Conservation (phyloP, 2,113 vertebrate species). For the Erinaceus europaeus region DNA sequence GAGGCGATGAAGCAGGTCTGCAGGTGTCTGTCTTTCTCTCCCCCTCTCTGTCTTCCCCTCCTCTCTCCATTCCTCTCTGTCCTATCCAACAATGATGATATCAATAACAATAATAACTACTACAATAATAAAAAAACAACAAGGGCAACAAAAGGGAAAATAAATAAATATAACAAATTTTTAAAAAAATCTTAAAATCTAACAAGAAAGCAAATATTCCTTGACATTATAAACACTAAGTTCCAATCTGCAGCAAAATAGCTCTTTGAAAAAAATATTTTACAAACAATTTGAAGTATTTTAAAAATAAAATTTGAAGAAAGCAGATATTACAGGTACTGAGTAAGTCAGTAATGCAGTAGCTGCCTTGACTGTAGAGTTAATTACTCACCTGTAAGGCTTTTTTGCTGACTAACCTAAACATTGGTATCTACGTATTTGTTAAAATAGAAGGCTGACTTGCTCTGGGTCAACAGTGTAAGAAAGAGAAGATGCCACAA, state of each 20-base stretch:
- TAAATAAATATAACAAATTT: neutral
- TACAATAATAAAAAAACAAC: no score
- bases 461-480: neutral
- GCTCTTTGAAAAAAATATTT: neutral
- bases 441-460: neutral
- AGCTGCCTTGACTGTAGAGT: neutral
- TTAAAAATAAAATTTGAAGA: neutral
- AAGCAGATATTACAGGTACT: neutral
- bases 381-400: neutral
- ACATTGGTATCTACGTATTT: neutral
- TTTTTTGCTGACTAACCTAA: neutral
- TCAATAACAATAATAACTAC: no score
- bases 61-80: no score
- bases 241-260: neutral
- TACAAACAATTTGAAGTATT: neutral
- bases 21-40: no score
- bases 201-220: conserved; percentile 37
- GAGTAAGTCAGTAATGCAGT: neutral
- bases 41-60: no score
- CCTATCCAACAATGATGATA: no score
- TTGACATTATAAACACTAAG: neutral
- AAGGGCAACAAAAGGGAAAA: no score
- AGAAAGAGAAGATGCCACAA: neutral
- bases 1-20: no score
- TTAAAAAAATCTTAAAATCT: neutral